Evolutionary conservation across 2,797 vertebrate genomes (phyloP).

Genomic region (Parambassis ranga): DNA sequence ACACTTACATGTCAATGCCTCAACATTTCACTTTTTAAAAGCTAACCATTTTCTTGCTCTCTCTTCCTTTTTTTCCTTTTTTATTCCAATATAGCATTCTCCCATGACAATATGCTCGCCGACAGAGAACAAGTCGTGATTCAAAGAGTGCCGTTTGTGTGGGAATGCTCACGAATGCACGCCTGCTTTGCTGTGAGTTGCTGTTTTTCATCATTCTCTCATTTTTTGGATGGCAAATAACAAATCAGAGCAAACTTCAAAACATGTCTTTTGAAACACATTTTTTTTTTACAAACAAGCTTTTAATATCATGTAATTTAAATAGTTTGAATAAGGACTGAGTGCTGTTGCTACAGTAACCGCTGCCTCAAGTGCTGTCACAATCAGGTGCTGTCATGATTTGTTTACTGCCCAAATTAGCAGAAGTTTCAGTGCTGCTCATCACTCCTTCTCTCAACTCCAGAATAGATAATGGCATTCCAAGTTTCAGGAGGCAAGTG

Average conservation of each 20-base stretch:
- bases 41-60: slow-evolving; percentile 17
- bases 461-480: slow-evolving; percentile 1
- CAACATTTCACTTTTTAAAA: slow-evolving; percentile 36
- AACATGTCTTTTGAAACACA: not conserved
- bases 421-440: not conserved
- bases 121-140: slow-evolving; percentile 27
- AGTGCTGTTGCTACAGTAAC: slow-evolving; percentile 16
- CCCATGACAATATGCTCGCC: slow-evolving; percentile 32
- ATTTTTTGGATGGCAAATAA: slow-evolving; percentile 12
- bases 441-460: not conserved
- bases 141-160: slow-evolving; percentile 23
- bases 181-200: not conserved
- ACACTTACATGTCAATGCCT: slow-evolving; percentile 19
- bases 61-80: not conserved
- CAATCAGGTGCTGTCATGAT: not conserved
- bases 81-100: slow-evolving; percentile 15
- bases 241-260: slow-evolving; percentile 3
- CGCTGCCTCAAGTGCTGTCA: not conserved
- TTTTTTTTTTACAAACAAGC: not conserved
- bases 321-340: not conserved
- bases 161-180: not conserved
- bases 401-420: not conserved
- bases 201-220: slow-evolving; percentile 1
- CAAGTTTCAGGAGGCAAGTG: slow-evolving; percentile 5
- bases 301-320: not conserved